A percentile compares a stretch with the other conserved stretches of the same genome.
Evolutionary conservation across 2,888 invertebrate genomes (phyloP).

Genomic region (Clanis bilineata): DNA sequence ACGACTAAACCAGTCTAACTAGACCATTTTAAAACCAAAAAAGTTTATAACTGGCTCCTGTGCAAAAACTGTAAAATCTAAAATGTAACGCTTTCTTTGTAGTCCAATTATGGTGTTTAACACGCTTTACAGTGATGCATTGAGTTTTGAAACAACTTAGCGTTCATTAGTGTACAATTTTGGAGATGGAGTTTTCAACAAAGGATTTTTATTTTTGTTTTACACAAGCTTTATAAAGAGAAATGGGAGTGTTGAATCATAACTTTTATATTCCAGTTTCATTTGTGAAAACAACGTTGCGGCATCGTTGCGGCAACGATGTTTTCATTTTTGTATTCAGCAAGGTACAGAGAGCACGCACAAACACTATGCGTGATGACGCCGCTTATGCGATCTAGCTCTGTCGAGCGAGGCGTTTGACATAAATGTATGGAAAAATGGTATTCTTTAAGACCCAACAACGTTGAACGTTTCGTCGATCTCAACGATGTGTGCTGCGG

Average conservation of each 20-base stretch:
- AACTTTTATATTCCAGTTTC: not conserved
- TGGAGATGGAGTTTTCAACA: not conserved
- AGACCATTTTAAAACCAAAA: not conserved
- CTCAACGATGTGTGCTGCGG: no score
- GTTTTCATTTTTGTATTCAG: no score
- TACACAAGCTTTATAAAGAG: not conserved
- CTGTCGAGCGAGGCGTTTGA: no score
- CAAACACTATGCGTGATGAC: no score
- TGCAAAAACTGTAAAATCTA: not conserved
- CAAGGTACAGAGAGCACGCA: no score
- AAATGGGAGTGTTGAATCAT: not conserved
- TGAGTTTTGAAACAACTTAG: conserved; percentile 2
- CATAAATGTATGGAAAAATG: no score
- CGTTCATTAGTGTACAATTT: not conserved
- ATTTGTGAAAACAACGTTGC: not conserved
- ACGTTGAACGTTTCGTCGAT: no score
- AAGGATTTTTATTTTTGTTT: not conserved
- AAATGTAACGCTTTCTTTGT: not conserved
- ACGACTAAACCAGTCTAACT: no score
- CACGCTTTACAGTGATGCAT: not conserved
- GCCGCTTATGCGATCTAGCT: no score
- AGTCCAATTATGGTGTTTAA: conserved; percentile 1
- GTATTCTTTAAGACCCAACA: no score
- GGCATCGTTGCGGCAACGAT: not conserved
- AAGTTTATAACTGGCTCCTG: not conserved